phyloP scores from a whole-genome alignment of 2,888 invertebrate genomes.

The Sarcophaga rosellei region DNA sequence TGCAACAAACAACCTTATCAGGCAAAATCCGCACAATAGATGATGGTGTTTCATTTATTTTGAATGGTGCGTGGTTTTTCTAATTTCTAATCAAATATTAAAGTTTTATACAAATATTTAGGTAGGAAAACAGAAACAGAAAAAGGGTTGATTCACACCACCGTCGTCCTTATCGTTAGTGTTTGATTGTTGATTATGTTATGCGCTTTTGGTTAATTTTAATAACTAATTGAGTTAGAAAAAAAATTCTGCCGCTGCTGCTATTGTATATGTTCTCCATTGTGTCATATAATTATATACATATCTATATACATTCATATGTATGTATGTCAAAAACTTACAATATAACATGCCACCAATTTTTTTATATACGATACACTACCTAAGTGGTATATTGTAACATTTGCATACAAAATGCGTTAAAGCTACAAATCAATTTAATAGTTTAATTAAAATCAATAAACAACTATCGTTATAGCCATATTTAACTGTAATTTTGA shows the following conservation, averaged over 20 bases:
- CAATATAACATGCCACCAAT: background rate
- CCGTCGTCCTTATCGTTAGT: background rate
- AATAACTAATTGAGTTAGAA: slow-evolving; percentile 3
- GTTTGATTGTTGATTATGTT: background rate
- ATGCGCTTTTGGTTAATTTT: slow-evolving; percentile 8
- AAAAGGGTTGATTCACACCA: background rate
- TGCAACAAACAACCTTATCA: slow-evolving; percentile 14
- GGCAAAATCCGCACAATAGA: slow-evolving; percentile 6
- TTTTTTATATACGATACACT: too few species aligned
- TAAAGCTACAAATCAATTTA: background rate
- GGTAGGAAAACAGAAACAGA: background rate
- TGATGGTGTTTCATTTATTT: slow-evolving; percentile 2
- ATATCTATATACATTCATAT: background rate
- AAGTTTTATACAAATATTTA: slow-evolving; percentile 27
- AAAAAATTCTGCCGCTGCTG: background rate
- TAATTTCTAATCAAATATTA: background rate
- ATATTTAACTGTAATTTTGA: too few species aligned
- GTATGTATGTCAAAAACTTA: background rate
- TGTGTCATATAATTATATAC: background rate
- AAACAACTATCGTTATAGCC: too few species aligned
- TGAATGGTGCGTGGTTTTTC: background rate
- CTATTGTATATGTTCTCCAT: background rate
- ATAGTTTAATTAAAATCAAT: too few species aligned
- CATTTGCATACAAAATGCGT: background rate
- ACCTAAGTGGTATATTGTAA: background rate